Conservation (phyloP, 2,888 invertebrate genomes). For the Drosophila prolongata region DNA sequence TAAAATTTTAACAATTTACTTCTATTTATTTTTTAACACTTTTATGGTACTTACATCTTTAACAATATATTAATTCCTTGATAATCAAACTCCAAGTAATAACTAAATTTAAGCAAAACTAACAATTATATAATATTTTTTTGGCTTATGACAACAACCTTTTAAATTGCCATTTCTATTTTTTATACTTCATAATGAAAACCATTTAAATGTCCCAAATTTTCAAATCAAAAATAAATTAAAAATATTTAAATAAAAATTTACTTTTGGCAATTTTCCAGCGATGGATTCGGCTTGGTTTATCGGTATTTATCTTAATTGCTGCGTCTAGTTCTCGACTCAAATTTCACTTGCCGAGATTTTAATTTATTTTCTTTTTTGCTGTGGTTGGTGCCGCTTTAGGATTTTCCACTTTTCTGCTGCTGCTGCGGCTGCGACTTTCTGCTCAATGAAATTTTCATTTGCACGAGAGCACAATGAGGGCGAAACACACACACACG, state of each 20-base stretch:
- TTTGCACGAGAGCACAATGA: conserved; percentile 80
- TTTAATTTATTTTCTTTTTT: conserved; percentile 37
- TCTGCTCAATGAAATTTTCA: conserved; percentile 80
- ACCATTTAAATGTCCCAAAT: too few species aligned
- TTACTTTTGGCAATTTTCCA: conserved; percentile 43
- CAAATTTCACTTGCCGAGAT: conserved; percentile 60
- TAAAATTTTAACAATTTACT: too few species aligned
- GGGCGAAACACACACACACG: conserved; percentile 61
- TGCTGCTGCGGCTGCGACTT: conserved; percentile 67
- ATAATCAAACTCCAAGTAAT: too few species aligned
- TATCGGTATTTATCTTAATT: conserved; percentile 31
- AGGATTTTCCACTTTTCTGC: conserved; percentile 77
- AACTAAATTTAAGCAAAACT: not conserved
- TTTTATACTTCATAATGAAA: too few species aligned
- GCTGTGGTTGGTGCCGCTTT: conserved; percentile 53
- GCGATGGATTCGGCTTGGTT: conserved; percentile 6
- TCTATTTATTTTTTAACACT: too few species aligned
- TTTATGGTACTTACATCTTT: too few species aligned
- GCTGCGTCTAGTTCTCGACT: conserved; percentile 39
- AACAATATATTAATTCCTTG: too few species aligned
- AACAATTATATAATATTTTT: too few species aligned
- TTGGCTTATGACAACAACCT: too few species aligned
- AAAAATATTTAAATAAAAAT: conserved; percentile 9
- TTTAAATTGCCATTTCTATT: too few species aligned
- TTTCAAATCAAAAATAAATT: not conserved